phyloP scores from a whole-genome alignment of 2,888 invertebrate genomes.

The Tortrix viridana region DNA sequence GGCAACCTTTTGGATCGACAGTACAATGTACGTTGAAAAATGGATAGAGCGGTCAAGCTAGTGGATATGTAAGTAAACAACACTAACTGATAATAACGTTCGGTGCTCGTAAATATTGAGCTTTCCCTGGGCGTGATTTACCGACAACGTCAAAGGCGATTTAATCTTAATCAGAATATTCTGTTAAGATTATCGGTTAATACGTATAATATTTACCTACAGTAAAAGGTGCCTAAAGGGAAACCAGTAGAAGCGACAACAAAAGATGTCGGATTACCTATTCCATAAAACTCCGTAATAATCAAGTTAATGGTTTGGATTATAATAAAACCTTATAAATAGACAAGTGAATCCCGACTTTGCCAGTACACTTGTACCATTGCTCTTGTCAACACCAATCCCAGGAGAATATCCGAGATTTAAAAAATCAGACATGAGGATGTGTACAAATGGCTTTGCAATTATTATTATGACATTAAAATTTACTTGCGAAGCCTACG shows the following conservation, averaged over 20 bases:
- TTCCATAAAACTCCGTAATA: background rate
- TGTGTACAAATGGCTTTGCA: background rate
- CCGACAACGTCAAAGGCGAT: slow-evolving; percentile 1
- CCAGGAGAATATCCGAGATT: background rate
- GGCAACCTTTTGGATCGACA: background rate
- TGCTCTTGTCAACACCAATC: background rate
- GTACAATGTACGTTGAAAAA: background rate
- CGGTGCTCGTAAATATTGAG: slow-evolving; percentile 18
- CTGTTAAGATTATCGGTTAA: background rate
- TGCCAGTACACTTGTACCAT: background rate
- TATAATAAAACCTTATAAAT: slow-evolving; percentile 6
- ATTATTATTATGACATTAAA: slow-evolving; percentile 3
- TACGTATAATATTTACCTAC: background rate
- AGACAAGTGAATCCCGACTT: background rate
- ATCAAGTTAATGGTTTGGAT: slow-evolving; percentile 18
- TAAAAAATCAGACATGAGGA: background rate
- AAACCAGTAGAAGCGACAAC: background rate
- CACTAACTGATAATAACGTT: background rate
- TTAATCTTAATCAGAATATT: slow-evolving; percentile 9
- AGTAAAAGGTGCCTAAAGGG: background rate
- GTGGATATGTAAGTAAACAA: background rate
- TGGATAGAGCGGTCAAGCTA: background rate
- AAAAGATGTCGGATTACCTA: background rate
- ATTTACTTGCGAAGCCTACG: slow-evolving; percentile 5
- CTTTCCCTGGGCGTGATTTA: background rate